Evolutionary conservation across 2,797 vertebrate genomes (phyloP), one percentile per base, ranked within the genome.

Genomic region (Coccyzus lansbergi): DNA sequence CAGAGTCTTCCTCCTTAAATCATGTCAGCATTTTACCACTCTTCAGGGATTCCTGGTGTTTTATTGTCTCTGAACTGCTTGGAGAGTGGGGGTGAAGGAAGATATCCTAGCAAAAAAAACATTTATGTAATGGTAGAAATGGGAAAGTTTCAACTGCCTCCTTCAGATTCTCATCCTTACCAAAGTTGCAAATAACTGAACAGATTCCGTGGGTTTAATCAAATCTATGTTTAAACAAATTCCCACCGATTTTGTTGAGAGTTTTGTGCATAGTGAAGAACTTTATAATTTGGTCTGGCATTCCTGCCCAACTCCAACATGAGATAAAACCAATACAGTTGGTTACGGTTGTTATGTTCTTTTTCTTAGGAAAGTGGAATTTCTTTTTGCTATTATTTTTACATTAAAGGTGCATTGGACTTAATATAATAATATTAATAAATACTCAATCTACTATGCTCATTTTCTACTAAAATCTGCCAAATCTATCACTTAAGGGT

Each of bases 1-100:
- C 98, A 97, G 97, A 97, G 97, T 98, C 97, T 97, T 98, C 97
- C 97, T 98, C 96, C 97, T 98, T 98, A 98, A 98, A 98, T 98
- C 97, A 98, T 98, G 97, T 98, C 98, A 98, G 97, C 97, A 93
- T 98, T 98, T 98, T 98, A 98, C 97, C 97, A 97, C 97, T 98
- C 98, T 98, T 97, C 93, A 77, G 98, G 98, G 98, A 98, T 97
- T 98, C 95, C 94, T 97, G 95, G 97, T 98, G 97, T 97, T 98
- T 98, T 98, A 98, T 98, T 98, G 98, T 98, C 97, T 98, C 92
- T 94, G 95, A 97, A 97, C 97, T 97, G 97, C 97, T 97, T 95
- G 95, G 95, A 96, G 95, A 97, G 97, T 95, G 93, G 94, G 69
- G 12, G 82, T 95, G 93, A 97, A 87, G 84, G 64, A 94, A 97